A percentile compares a stretch with the other conserved stretches of the same genome.
Conservation (phyloP, 2,797 vertebrate species). For the Danio choprae region DNA sequence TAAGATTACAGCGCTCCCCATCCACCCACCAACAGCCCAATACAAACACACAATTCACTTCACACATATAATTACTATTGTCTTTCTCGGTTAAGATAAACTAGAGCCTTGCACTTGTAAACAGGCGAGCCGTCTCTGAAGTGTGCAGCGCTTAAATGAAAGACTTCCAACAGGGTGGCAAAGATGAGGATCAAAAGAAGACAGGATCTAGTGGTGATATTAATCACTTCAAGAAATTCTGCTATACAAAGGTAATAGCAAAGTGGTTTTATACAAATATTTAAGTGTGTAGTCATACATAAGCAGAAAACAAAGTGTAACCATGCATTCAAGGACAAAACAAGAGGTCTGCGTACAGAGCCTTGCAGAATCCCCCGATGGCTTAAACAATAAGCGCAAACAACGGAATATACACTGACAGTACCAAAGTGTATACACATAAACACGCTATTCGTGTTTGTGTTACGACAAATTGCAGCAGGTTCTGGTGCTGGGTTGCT, state of each 20-base stretch:
- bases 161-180: slow-evolving; percentile 43
- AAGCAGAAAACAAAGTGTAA: slow-evolving; percentile 9
- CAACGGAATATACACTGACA: not conserved
- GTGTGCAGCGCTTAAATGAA: slow-evolving; percentile 41
- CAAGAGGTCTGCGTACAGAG: not conserved
- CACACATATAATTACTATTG: slow-evolving; percentile 55
- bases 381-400: slow-evolving; percentile 5
- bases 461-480: slow-evolving; percentile 10
- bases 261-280: slow-evolving; percentile 30
- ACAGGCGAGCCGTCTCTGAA: slow-evolving; percentile 43
- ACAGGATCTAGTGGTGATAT: slow-evolving; percentile 30
- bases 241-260: slow-evolving; percentile 30
- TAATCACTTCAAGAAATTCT: slow-evolving; percentile 32
- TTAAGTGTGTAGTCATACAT: slow-evolving; percentile 28
- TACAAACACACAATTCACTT: slow-evolving; percentile 53
- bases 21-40: slow-evolving; percentile 49
- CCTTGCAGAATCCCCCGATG: slow-evolving; percentile 7
- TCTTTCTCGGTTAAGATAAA: slow-evolving; percentile 49
- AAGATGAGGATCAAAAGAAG: slow-evolving; percentile 44
- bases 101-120: slow-evolving; percentile 45
- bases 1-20: slow-evolving; percentile 53
- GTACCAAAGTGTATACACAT: slow-evolving; percentile 37
- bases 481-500: not conserved
- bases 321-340: slow-evolving; percentile 21
- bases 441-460: slow-evolving; percentile 54